Evolutionary conservation across 2,797 vertebrate genomes (phyloP), one percentile per base, ranked within the genome.

Genomic region (Mormyrus hasselquistii): DNA sequence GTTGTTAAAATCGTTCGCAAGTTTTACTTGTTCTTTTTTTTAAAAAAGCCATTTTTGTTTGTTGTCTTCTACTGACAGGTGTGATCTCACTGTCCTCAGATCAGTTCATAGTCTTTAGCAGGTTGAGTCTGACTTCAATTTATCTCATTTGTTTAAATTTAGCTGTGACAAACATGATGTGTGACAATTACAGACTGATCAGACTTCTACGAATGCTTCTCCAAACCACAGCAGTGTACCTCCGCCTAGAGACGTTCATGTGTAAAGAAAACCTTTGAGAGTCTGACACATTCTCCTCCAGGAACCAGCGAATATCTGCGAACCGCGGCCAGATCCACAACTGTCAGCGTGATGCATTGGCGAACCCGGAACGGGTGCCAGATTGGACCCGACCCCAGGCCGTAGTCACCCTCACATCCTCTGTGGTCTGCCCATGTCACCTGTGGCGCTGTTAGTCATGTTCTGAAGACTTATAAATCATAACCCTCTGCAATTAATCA

Each of bases 401-500:
- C 34, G 29, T 19, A 19, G n/a, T 47, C 87, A 88, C 82, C 25
- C 82, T 88, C 79, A 92, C 90, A 96, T 96, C 96, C 47, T n/a
- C 16, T 22, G 49, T 44, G 19, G 94, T 95, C 94, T 97, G 96
- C 96, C 96, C 96, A 96, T 94, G 95, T 98, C 98, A 99, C 98
- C 98, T 99, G 99, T 99, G 99, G 98, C 96, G 97, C 97, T 96
- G 96, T 98, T 99, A 98, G 98, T 99, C 98, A 97, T 95, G 96
- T 96, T 95, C 96, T 97, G 96, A 95, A 98, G 97, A 98, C 96
- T 99, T 98, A 99, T 99, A 99, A 99, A 99, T 99, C 98, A 99
- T 99, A 99, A 99, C 97, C 96, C 96, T 92, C 96, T 96, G 98
- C 99, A 99, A 99, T 99, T 99, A 99, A 99, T 99, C 98, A 99